Base-by-base conservation (phyloP, 1,140 invertebrate genomes). In the Magallana ariakensis region DNA sequence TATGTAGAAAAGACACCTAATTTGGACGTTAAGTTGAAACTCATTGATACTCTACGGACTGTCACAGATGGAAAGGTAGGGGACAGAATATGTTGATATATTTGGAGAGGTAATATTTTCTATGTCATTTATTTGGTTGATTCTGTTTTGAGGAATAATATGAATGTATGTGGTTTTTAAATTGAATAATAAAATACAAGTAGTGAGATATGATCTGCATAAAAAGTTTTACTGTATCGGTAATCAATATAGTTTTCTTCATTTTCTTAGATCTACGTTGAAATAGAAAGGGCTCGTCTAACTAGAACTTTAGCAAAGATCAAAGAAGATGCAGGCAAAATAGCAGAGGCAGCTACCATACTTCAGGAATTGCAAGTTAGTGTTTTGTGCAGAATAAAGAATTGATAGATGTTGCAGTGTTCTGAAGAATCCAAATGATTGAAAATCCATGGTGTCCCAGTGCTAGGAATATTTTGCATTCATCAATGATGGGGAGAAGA, bases 241-340 rank as follows among this genome's bases (percentile, higher is more conserved):
- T 46, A 46, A 46, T 46, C 33, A 15, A 8, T 62, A 8, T 62
- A 16, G 4, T 19, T 19, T 62, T 62, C 60, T 62, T 16, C 87
- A 10, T 87, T 89, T 85, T 89, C 86, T 46, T 88, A 97, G 96
- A 99, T 99, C 89, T 99, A 99, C 95, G 99, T 99, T 7, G 99
- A 99, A 96, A 98, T 99, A 54, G 99, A 99, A 95, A 96, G 99
- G 93, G 99, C 99, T 60, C 96, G 99, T 81, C 95, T 99, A 3
- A 99, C 99, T 22, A 97, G 99, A 93, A 98, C 97, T 90, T 94
- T 99, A 84, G 98, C 99, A 1, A 97, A 98, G 94, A 98, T 99
- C 86, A 97, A 97, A 91, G 99, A 99, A 95, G 98, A 99, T 95
- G 91, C 90, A 83, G 97, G 97, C 0, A 97, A 99, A 93, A 96